These are phyloP conservation scores for Chloroclysta siterata DNA, from an alignment of 2,888 invertebrate species.

Conservation along the genomic window DNA sequence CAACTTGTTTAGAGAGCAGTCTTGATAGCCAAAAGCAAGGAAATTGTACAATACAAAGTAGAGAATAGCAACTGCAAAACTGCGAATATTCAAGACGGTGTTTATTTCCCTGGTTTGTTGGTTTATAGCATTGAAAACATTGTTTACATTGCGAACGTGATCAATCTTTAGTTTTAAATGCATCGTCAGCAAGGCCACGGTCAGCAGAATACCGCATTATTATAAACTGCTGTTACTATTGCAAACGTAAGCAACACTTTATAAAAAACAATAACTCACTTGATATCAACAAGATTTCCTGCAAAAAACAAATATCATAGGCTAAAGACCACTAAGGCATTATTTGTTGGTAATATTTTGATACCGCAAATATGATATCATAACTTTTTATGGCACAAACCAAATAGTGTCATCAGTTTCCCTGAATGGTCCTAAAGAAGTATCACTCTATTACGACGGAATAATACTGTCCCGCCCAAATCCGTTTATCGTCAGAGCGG, in stretches of 20 bases:
- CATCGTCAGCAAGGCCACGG: slow-evolving; percentile 18
- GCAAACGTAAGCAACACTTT: slow-evolving; percentile 30
- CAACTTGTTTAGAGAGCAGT: slow-evolving; percentile 38
- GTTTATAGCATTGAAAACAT: slow-evolving; percentile 18
- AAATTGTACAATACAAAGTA: slow-evolving; percentile 37
- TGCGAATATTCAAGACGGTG: slow-evolving; percentile 25
- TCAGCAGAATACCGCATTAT: slow-evolving; percentile 9
- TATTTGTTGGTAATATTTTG: slow-evolving; percentile 74
- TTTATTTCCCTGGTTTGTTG: slow-evolving; percentile 21
- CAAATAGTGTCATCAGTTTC: slow-evolving; percentile 78
- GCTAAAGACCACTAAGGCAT: slow-evolving; percentile 52
- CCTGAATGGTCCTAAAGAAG: slow-evolving; percentile 71
- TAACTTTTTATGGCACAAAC: slow-evolving; percentile 79
- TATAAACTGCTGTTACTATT: slow-evolving; percentile 30
- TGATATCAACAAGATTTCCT: slow-evolving; percentile 40
- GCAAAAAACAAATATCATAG: slow-evolving; percentile 51
- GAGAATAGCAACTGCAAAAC: slow-evolving; percentile 33
- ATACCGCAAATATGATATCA: slow-evolving; percentile 71
- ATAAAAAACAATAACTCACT: slow-evolving; percentile 11
- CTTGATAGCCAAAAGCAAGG: slow-evolving; percentile 40
- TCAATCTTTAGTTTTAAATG: slow-evolving; percentile 10
- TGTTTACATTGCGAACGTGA: slow-evolving; percentile 22
- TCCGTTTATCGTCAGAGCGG: slow-evolving; percentile 75
- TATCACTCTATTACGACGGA: slow-evolving; percentile 74
- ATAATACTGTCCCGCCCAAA: slow-evolving; percentile 71